A percentile compares a stretch with the other conserved stretches of the same genome.
Conservation (phyloP, 2,888 invertebrate genomes). For the Plebejus melissa region DNA sequence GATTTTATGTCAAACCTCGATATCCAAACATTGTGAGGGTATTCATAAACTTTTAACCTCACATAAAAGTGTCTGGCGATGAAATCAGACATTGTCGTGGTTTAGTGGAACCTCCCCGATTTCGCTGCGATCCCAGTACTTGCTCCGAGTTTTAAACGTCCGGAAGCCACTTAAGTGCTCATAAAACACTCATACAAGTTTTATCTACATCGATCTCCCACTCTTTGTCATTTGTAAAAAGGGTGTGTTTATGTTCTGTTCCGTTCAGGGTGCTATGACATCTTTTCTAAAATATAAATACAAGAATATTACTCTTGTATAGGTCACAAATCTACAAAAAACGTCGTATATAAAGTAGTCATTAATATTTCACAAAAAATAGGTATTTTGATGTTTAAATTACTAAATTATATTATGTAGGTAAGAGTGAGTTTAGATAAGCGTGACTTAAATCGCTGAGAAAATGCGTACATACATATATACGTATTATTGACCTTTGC, state of each 20-base stretch:
- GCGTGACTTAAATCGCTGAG: no score
- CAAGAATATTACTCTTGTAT: no score
- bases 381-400: no score
- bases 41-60: conserved; percentile 60
- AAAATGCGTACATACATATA: no score
- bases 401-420: no score
- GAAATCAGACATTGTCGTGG: conserved; percentile 65
- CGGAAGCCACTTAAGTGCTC: conserved; percentile 68
- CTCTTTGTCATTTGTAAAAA: conserved; percentile 43
- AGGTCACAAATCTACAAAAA: no score
- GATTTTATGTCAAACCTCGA: conserved; percentile 33
- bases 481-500: no score
- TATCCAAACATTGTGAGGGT: conserved; percentile 42
- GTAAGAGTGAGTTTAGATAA: no score
- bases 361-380: no score
- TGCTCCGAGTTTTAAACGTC: conserved; percentile 61
- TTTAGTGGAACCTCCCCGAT: conserved; percentile 57
- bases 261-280: conserved; percentile 38
- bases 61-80: conserved; percentile 55
- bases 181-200: conserved; percentile 68
- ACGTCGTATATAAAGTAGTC: no score
- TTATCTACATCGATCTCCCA: conserved; percentile 51
- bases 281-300: neutral
- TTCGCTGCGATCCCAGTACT: conserved; percentile 45
- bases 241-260: neutral